Evolutionary conservation across 2,797 vertebrate genomes (phyloP).

Genomic region (Onychomys torridus): DNA sequence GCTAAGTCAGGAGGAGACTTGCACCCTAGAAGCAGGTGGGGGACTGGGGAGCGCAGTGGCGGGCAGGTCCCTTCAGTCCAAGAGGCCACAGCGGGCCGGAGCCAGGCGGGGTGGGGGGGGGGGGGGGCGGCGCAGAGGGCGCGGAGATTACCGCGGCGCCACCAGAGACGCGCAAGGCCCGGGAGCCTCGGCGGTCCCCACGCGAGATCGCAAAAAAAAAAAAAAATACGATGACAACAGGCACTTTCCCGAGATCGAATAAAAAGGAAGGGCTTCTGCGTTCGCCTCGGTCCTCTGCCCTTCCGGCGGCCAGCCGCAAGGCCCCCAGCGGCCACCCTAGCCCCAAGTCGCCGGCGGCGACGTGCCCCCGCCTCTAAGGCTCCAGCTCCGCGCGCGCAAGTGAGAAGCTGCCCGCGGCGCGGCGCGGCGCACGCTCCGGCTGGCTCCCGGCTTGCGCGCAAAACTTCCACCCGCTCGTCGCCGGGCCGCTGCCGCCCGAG

Average conservation of each 20-base stretch:
- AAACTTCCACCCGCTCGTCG: not conserved
- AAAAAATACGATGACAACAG: slow-evolving; percentile 64
- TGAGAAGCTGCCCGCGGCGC: slow-evolving; percentile 65
- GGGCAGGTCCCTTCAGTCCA: slow-evolving; percentile 39
- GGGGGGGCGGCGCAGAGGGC: slow-evolving; percentile 50
- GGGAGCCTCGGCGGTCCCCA: slow-evolving; percentile 53
- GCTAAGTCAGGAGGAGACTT: not conserved
- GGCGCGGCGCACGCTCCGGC: slow-evolving; percentile 62
- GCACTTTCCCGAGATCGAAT: slow-evolving; percentile 23
- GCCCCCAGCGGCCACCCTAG: slow-evolving; percentile 45
- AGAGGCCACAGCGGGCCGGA: not conserved
- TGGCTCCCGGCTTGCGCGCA: slow-evolving; percentile 62
- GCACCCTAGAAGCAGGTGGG: slow-evolving; percentile 64
- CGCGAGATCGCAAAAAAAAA: slow-evolving; percentile 54
- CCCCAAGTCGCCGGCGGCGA: slow-evolving; percentile 58
- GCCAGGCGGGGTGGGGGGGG: slow-evolving; percentile 41
- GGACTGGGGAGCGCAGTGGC: not conserved
- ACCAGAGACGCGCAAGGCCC: slow-evolving; percentile 29
- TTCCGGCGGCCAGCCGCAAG: not conserved
- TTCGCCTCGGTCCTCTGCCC: not conserved
- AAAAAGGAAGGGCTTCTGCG: slow-evolving; percentile 3
- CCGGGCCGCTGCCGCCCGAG: slow-evolving; percentile 10
- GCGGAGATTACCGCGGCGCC: slow-evolving; percentile 67
- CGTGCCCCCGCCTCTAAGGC: not conserved
- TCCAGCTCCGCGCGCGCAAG: slow-evolving; percentile 44